Base-by-base conservation (phyloP, 2,797 vertebrate genomes). In the Gobio occitaniae region DNA sequence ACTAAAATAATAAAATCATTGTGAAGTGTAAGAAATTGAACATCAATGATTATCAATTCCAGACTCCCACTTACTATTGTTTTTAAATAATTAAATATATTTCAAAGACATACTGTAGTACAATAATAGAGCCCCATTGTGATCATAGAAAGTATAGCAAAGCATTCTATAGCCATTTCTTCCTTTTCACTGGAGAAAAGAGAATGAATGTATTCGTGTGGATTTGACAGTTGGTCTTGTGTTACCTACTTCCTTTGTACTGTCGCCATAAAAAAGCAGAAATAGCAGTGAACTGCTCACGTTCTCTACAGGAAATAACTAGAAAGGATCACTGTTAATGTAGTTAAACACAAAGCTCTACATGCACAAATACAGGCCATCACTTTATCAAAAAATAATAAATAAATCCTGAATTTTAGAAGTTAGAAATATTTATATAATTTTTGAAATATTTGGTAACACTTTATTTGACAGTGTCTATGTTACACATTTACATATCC, bases 151-250 rank as follows among this genome's bases (percentile, higher is more conserved):
- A 38, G 29, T 12, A 65, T 38, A 52, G 44, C 56, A 29, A 6
- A 56, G 6, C n/a, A 1, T 75, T 75, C 52, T 50, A 65, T 63
- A 52, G 9, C 29, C 70, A 36, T 17, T 75, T 75, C 5, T 82
- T 74, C 15, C 29, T 66, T 83, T 83, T 72, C 44, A 83, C 71
- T 76, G 13, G n/a, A 59, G 38, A n/a, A 61, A 82, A 61, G 16
- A 75, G 61, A 47, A 54, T 47, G 11, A 38, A 66, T 44, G 72
- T 76, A 21, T 66, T 21, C 11, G 41, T 54, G 36, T 41, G 32
- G 61, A 54, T 76, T 83, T 41, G 10, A 76, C 72, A 52, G 72
- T 19, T 54, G 61, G 72, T 77, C 76, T 77, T 65, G 61, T 48
- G 32, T 83, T 75, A 83, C 70, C 70, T 75, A 63, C 21, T 8